A percentile compares a stretch with the other conserved stretches of the same genome.
phyloP scores from a whole-genome alignment of 2,797 vertebrate genomes.

The Cyclopterus lumpus region DNA sequence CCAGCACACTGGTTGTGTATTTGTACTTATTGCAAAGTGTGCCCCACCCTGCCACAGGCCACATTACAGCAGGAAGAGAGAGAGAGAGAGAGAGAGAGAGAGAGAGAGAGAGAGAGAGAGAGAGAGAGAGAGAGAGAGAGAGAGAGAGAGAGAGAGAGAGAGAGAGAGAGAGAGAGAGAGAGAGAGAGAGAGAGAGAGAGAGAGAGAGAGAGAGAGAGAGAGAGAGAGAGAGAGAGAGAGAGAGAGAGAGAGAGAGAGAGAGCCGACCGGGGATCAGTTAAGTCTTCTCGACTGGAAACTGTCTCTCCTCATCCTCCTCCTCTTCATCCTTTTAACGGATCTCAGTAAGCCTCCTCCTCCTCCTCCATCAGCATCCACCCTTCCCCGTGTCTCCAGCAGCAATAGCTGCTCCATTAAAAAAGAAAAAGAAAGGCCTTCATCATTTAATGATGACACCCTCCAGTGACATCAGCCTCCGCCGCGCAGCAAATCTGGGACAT shows the following conservation, averaged over 20 bases:
- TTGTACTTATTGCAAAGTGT: conserved; percentile 29
- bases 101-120: conserved; percentile 31
- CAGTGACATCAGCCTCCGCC: conserved; percentile 29
- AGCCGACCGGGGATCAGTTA: conserved; percentile 31
- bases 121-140: conserved; percentile 2
- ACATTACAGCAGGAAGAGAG: conserved; percentile 42
- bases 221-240: conserved; percentile 20
- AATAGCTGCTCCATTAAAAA: conserved; percentile 30
- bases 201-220: conserved; percentile 24
- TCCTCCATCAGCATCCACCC: conserved; percentile 67
- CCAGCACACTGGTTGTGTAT: background rate
- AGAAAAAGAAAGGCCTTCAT: conserved; percentile 43
- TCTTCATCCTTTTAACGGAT: conserved; percentile 66
- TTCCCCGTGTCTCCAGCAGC: conserved; percentile 8
- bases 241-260: background rate
- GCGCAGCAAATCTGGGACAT: too few relatives aligned
- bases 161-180: conserved; percentile 26
- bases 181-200: background rate
- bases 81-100: background rate
- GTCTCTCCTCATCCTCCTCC: conserved; percentile 17
- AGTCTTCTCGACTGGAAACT: conserved; percentile 24
- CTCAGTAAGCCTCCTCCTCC: conserved; percentile 54
- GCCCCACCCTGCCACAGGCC: conserved; percentile 64
- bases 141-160: conserved; percentile 12
- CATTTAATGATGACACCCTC: conserved; percentile 23